phyloP scores from a whole-genome alignment of 1,140 invertebrate genomes.

The Lepidurus apus region DNA sequence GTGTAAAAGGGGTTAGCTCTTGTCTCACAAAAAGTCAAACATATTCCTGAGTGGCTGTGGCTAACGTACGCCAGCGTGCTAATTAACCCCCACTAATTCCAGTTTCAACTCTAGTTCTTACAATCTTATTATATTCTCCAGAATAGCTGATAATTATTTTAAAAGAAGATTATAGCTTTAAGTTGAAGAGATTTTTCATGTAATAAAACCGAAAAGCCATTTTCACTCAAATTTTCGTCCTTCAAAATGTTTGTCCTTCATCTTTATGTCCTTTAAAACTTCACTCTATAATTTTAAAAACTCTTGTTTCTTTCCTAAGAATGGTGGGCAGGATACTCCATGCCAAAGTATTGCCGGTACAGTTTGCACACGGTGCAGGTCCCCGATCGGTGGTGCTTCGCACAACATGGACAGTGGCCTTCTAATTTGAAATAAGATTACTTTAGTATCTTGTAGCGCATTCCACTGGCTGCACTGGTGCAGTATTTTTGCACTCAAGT shows the following conservation, averaged over 20 bases:
- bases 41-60: conserved; percentile 13
- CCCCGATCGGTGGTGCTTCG: not conserved
- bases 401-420: not conserved
- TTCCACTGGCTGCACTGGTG: too few relatives aligned
- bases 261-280: not conserved
- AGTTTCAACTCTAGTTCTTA: conserved; percentile 19
- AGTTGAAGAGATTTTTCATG: conserved; percentile 15
- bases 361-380: not conserved
- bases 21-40: not conserved
- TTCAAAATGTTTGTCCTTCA: too few relatives aligned
- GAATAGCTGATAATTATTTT: conserved; percentile 12
- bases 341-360: conserved; percentile 9
- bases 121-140: conserved; percentile 4
- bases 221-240: not conserved
- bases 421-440: not conserved
- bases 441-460: too few relatives aligned
- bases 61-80: conserved; percentile 3
- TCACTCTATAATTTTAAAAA: too few relatives aligned
- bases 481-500: too few relatives aligned
- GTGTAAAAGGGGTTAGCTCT: not conserved
- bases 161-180: conserved; percentile 8
- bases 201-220: not conserved
- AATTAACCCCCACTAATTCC: conserved; percentile 9
- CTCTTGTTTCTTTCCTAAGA: not conserved
- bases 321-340: not conserved